Percentiles rank a stretch among this genome's conserved stretches.
These are phyloP conservation scores for Oncopodura yosiiana DNA, from an alignment of 1,140 invertebrate species.

Conservation along the genomic window DNA sequence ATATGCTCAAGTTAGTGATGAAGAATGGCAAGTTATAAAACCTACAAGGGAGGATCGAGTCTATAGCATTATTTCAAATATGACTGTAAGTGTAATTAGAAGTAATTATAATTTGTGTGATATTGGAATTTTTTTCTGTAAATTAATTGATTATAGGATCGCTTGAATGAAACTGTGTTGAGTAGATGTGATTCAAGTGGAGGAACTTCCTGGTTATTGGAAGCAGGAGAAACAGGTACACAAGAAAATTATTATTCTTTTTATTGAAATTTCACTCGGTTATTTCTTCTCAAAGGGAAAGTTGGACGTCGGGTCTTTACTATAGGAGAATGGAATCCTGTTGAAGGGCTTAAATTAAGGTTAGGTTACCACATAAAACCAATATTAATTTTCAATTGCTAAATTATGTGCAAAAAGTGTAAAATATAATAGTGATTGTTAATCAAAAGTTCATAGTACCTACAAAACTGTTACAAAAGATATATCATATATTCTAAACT, in stretches of 20 bases:
- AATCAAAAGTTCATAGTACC: too few relatives aligned
- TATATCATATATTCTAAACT: too few relatives aligned
- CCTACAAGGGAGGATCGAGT: conserved; percentile 47
- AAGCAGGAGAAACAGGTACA: conserved; percentile 57
- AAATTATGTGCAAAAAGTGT: too few relatives aligned
- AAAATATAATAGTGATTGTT: too few relatives aligned
- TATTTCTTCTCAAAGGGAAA: too few relatives aligned
- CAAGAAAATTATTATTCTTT: too few relatives aligned
- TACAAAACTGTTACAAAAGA: too few relatives aligned
- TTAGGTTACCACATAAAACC: conserved; percentile 53
- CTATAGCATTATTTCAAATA: conserved; percentile 8
- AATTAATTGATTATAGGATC: conserved; percentile 40
- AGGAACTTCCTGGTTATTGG: conserved; percentile 48
- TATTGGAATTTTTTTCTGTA: not conserved
- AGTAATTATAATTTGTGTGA: not conserved
- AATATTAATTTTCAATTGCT: too few relatives aligned
- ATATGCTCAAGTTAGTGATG: conserved; percentile 61
- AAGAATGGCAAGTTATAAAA: conserved; percentile 67
- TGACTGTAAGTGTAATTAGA: conserved; percentile 14
- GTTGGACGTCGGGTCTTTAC: conserved; percentile 46
- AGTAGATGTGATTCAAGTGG: not conserved
- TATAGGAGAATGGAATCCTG: conserved; percentile 61
- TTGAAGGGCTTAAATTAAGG: conserved; percentile 54
- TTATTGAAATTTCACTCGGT: too few relatives aligned
- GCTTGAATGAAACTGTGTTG: conserved; percentile 41